These are phyloP conservation scores for Salticus scenicus DNA, from an alignment of 2,888 invertebrate species.

Conservation along the genomic window DNA sequence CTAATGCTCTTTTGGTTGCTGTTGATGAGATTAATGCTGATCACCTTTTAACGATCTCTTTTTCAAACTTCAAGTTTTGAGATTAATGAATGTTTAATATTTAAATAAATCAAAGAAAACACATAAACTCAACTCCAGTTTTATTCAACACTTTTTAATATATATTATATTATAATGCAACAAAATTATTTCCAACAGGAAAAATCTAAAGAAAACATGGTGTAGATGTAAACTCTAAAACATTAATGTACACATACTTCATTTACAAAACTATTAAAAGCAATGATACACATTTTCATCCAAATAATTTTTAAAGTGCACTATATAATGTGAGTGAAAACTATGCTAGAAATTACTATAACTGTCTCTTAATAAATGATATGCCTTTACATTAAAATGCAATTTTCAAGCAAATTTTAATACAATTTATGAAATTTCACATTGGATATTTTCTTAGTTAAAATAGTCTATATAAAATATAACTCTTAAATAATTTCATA, in stretches of 20 bases:
- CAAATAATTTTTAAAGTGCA: too few relatives aligned
- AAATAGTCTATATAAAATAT: too few relatives aligned
- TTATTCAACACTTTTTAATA: neutral
- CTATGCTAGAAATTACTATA: neutral
- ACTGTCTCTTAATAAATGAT: neutral
- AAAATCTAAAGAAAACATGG: neutral
- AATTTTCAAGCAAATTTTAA: neutral
- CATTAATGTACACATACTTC: neutral
- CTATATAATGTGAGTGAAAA: neutral
- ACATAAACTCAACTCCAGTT: too few relatives aligned
- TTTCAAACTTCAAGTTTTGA: too few relatives aligned
- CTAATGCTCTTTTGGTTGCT: too few relatives aligned
- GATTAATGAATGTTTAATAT: too few relatives aligned
- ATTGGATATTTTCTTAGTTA: too few relatives aligned
- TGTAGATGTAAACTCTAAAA: neutral
- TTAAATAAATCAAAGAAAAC: too few relatives aligned
- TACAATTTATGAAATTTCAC: too few relatives aligned
- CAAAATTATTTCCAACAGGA: neutral
- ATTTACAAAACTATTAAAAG: neutral
- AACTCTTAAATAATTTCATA: too few relatives aligned
- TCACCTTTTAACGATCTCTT: too few relatives aligned
- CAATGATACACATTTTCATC: neutral
- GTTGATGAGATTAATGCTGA: too few relatives aligned
- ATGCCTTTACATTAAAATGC: neutral
- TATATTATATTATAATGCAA: constrained; percentile 6